Base-by-base conservation (phyloP, 1,140 invertebrate genomes). In the Radopholus similis region DNA sequence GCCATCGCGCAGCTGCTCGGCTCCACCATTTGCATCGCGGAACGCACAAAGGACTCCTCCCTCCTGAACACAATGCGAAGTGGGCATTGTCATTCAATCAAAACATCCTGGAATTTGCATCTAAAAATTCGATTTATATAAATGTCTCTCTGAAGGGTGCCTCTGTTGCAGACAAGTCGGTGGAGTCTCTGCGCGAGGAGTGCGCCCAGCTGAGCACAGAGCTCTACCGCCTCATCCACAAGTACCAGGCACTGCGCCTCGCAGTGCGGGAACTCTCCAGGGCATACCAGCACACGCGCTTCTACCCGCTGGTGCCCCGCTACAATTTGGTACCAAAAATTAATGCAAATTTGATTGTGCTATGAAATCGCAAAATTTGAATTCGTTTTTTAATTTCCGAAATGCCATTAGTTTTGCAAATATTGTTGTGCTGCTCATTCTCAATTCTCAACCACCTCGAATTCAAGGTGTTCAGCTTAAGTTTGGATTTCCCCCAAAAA, bases 191-290 rank as follows among this genome's bases (percentile, higher is more conserved):
- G 72, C 90, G 92, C 82, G 87, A 89, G 8, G 91, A 94, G 83
- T 93, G 93, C 81, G 93, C 90, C n/a, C 90, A 91, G 84, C 89
- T 93, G 88, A 93, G 90, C 71, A 93, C 93, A 83, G 91, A 93
- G 82, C 86, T 94, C 51, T 93, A 93, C 82, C 87, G 91, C 77
- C 86, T 93, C 56, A 83, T 94, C 56, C 93, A 93, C 83, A 93
- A 93, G 83, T 95, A 94, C 81, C 89, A 90, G 4, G 91, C 90
- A 47, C 84, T 94, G 51, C 87, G 91, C 81, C 90, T 90, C 83
- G 87, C 93, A 65, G 92, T 94, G 75, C 87, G 90, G 82, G 89
- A 91, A 73, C 86, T 95, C 49, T 92, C 92, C 88, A 90, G 92
- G 84, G 84, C 74, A 77, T 95, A 93, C 83, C 88, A 89, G 72